phyloP scores from a whole-genome alignment of 1,140 invertebrate species.

The Drosophila kikkawai region DNA sequence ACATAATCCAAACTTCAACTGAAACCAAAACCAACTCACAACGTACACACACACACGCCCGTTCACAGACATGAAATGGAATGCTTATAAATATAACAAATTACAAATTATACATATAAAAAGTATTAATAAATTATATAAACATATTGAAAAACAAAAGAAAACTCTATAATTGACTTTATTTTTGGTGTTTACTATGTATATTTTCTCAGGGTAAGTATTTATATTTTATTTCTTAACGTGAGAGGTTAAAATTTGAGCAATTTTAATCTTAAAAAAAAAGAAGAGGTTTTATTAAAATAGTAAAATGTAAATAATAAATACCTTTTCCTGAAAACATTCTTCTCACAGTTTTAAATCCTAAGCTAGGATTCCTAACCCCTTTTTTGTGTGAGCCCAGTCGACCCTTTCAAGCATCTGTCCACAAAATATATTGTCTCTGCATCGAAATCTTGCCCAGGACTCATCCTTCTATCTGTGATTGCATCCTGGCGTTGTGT shows the following conservation, averaged over 20 bases:
- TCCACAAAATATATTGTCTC: conserved; percentile 19
- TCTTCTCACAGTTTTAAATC: background rate
- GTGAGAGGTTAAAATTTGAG: background rate
- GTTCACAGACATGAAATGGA: conserved; percentile 36
- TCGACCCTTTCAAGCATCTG: conserved; percentile 30
- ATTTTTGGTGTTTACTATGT: background rate
- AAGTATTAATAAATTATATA: conserved; percentile 55
- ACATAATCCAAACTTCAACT: conserved; percentile 58
- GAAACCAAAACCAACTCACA: conserved; percentile 48
- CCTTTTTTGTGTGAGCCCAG: conserved; percentile 4
- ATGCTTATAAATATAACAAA: conserved; percentile 51
- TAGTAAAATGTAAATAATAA: background rate
- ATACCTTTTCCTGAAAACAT: background rate
- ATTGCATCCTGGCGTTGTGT: conserved; percentile 19
- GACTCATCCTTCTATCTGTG: conserved; percentile 8
- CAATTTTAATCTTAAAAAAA: background rate
- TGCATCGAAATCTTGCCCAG: conserved; percentile 8
- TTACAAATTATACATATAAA: conserved; percentile 58
- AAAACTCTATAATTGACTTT: background rate
- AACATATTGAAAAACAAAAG: conserved; percentile 28
- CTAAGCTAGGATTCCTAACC: background rate
- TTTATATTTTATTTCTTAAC: background rate
- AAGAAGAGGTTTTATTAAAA: background rate
- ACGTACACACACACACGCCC: conserved; percentile 29
- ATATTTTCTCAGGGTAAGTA: background rate